A percentile compares a stretch with the other conserved stretches of the same genome.
Conservation (phyloP, 2,113 vertebrate genomes). For the Raja brachyura region DNA sequence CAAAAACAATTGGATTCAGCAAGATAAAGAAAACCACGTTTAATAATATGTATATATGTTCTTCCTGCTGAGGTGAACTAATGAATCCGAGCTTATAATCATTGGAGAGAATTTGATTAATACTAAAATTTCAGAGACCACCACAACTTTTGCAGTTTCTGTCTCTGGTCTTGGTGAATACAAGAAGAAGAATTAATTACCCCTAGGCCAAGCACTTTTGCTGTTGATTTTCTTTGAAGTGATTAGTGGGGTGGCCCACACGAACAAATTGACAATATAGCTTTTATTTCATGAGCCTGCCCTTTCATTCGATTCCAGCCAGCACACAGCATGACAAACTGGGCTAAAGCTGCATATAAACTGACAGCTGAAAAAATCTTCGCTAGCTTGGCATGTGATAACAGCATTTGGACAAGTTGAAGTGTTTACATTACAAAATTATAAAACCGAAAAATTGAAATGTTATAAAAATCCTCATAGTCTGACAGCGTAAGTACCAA, state of each 20-base stretch:
- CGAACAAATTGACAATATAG: conserved; percentile 37
- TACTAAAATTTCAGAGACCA: neutral
- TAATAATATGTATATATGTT: neutral
- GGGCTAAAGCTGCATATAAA: neutral
- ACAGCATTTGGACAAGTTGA: neutral
- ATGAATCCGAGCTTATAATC: neutral
- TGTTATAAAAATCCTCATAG: neutral
- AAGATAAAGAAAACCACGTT: neutral
- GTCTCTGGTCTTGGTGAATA: neutral
- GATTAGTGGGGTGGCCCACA: conserved; percentile 43
- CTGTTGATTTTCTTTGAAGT: conserved; percentile 38
- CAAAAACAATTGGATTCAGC: too few relatives aligned
- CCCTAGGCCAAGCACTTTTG: conserved; percentile 40
- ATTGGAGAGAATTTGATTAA: neutral
- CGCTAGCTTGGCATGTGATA: conserved; percentile 21
- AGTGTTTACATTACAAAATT: neutral
- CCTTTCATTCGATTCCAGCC: conserved; percentile 39
- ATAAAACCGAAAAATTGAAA: neutral
- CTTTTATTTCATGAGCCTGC: conserved; percentile 42
- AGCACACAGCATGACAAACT: conserved; percentile 27
- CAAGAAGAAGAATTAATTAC: conserved; percentile 41
- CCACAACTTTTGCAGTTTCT: neutral
- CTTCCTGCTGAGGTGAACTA: neutral
- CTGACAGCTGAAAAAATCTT: conserved; percentile 22
- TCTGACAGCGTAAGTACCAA: neutral